phyloP scores from a whole-genome alignment of 2,888 invertebrate genomes.

The Archips xylosteana region DNA sequence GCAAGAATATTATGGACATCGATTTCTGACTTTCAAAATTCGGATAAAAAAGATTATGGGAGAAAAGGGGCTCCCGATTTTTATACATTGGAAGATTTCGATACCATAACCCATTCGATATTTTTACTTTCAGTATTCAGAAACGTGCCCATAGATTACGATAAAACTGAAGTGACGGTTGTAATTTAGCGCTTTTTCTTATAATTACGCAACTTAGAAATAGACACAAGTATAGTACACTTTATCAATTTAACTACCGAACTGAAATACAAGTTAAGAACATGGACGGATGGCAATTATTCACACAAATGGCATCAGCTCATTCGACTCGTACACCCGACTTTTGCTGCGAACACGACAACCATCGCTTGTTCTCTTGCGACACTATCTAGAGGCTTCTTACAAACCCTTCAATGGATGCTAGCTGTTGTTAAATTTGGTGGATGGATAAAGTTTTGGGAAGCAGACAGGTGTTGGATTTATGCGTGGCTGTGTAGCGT shows the following conservation, averaged over 20 bases:
- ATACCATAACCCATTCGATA: too few species aligned
- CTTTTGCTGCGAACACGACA: conserved; percentile 7
- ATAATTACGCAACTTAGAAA: too few species aligned
- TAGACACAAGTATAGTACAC: too few species aligned
- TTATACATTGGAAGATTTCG: too few species aligned
- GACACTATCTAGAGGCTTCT: conserved; percentile 1
- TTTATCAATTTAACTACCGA: conserved; percentile 27
- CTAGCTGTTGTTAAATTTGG: conserved; percentile 10
- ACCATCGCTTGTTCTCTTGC: conserved; percentile 6
- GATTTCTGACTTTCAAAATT: too few species aligned
- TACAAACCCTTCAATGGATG: conserved; percentile 28
- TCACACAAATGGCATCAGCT: conserved; percentile 42
- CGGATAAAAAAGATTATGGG: too few species aligned
- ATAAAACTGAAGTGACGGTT: too few species aligned
- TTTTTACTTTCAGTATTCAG: too few species aligned
- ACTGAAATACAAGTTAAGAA: conserved; percentile 49
- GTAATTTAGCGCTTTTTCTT: background rate
- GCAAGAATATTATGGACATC: too few species aligned
- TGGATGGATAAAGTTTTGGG: conserved; percentile 23
- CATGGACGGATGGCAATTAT: conserved; percentile 72
- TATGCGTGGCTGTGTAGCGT: conserved; percentile 61
- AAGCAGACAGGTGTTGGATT: conserved; percentile 72
- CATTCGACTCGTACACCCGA: conserved; percentile 2
- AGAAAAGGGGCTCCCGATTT: too few species aligned
- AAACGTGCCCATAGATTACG: too few species aligned